Evolutionary conservation across 2,888 invertebrate species (phyloP), one percentile per base, ranked within the genome.

Genomic region (Priapulus caudatus): DNA sequence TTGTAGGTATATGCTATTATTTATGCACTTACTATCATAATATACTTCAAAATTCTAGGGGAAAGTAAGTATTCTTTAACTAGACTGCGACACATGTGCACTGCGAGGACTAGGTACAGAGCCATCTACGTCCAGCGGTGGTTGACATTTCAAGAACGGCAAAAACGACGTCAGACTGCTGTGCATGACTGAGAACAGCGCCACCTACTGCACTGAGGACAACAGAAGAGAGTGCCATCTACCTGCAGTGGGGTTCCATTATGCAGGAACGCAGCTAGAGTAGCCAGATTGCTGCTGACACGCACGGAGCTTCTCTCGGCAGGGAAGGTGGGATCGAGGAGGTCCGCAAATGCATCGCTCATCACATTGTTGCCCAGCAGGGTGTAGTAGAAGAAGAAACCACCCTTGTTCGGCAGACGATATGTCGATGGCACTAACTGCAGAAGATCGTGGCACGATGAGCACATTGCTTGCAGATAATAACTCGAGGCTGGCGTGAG

Each of bases 341-440:
- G 62, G 58, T 72, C 69, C 22, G 62, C 55, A 59, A 73, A 73
- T 3, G 60, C 59, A 51, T 72, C 71, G 51, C 69, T 72, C 43
- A 67, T 69, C 15, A 73, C 67, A 60, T 72, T 70, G 60, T 72
- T 72, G 10, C 72, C 72, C 52, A 73, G 62, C 20, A 73, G 58
- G 3, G 71, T 67, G 56, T 70, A 73, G 60, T 70, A 72, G 59
- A 73, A 73, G 60, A 67, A 72, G 55, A 68, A 73, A 1, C 69
- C 70, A 54, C 58, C 59, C 23, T 56, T 53, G 5, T 21, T 52
- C 16, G 23, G 43, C 5, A 53, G 10, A 20, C 23, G 20, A 3
- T 16, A 15, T 16, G 4, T 10, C 4, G 47, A 22, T 50, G 43
- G 24, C 1, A 43, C 3, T 15, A 44, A 43, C 51, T 53, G 45